Evolutionary conservation across 2,113 vertebrate genomes (phyloP).

Genomic region (Atlantisia rogersi): DNA sequence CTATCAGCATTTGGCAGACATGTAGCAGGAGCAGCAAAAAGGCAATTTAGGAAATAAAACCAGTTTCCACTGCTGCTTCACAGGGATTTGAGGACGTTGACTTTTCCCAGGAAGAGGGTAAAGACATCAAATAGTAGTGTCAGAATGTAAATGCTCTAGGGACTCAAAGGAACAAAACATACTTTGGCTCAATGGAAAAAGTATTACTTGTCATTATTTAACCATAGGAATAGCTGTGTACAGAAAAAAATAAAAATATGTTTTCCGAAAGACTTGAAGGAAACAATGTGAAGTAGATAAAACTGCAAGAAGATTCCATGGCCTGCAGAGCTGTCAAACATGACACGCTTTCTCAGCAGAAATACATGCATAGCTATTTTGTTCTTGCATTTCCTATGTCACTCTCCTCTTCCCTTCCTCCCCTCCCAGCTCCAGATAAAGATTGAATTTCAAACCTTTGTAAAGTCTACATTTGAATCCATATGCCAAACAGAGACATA

Average conservation of each 20-base stretch:
- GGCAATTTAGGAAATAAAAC: background rate
- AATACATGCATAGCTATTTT: background rate
- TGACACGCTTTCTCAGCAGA: background rate
- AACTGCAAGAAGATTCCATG: background rate
- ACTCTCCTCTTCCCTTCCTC: background rate
- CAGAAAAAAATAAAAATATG: background rate
- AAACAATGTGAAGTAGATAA: background rate
- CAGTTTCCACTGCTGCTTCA: background rate
- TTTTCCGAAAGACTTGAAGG: background rate
- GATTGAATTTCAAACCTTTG: background rate
- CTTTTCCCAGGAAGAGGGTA: background rate
- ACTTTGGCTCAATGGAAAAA: background rate
- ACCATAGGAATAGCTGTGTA: background rate
- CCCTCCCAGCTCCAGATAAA: background rate
- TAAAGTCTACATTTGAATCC: background rate
- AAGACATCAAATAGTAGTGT: background rate
- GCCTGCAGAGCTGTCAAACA: background rate
- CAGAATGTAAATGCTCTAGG: background rate
- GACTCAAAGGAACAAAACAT: background rate
- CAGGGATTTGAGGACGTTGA: background rate
- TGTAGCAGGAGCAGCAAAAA: background rate
- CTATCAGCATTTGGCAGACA: background rate
- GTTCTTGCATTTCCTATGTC: background rate
- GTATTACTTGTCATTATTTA: background rate
- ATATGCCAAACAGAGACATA: background rate